Percentiles rank a stretch among this genome's conserved stretches.
These are phyloP conservation scores for Epistrophella euchroma DNA, from an alignment of 2,888 invertebrate genomes.

Conservation along the genomic window DNA sequence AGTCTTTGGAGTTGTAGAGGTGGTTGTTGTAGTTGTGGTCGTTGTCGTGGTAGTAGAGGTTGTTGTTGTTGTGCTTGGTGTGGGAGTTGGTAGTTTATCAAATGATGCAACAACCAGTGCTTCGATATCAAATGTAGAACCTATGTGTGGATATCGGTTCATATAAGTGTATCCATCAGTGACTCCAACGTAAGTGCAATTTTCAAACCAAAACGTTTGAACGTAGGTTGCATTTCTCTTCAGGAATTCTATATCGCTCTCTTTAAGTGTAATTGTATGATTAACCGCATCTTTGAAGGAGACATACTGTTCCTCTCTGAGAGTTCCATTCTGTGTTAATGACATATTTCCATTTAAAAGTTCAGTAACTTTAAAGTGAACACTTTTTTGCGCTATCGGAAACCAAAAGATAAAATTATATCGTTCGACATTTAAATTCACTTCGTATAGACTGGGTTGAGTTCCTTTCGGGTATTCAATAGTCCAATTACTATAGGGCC, in stretches of 20 bases:
- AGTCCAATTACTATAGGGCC: constrained; percentile 87
- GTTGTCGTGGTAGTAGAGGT: constrained; percentile 83
- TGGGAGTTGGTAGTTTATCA: constrained; percentile 85
- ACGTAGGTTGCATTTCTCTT: constrained; percentile 85
- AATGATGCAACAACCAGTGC: constrained; percentile 89
- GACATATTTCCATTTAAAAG: constrained; percentile 88
- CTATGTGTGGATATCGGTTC: constrained; percentile 87
- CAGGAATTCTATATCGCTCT: constrained; percentile 87
- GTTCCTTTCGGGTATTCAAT: constrained; percentile 85
- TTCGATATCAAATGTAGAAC: constrained; percentile 87
- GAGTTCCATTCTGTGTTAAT: constrained; percentile 87
- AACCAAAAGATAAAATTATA: constrained; percentile 80
- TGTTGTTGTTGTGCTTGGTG: constrained; percentile 83
- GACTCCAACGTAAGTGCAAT: constrained; percentile 89
- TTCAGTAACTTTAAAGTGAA: constrained; percentile 85
- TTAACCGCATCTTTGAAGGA: constrained; percentile 86
- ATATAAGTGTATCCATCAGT: constrained; percentile 86
- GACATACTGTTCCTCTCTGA: constrained; percentile 86
- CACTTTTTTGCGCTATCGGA: constrained; percentile 82
- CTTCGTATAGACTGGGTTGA: constrained; percentile 86
- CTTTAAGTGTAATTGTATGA: constrained; percentile 86
- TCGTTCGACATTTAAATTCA: constrained; percentile 85
- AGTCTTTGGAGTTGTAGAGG: constrained; percentile 82
- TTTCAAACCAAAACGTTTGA: constrained; percentile 91
- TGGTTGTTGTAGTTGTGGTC: constrained; percentile 84